Percentiles rank a stretch among this genome's conserved stretches.
Conservation (phyloP, 2,113 vertebrate species). For the Coryphaenoides rupestris region DNA sequence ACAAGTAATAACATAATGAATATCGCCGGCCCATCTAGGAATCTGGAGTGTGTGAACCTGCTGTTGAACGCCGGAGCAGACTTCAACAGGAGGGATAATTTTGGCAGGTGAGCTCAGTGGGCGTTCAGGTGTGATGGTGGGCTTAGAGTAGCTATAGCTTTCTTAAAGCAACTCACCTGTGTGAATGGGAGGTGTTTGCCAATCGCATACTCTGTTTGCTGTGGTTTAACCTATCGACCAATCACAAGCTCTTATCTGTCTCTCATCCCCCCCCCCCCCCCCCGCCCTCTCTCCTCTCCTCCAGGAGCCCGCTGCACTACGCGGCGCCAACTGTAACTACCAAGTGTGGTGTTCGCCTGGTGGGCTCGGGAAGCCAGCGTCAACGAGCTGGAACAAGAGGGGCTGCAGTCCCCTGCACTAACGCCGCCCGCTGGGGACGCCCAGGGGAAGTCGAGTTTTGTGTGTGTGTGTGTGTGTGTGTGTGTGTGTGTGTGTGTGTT, state of each 20-base stretch:
- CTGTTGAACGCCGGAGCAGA: constrained; percentile 92
- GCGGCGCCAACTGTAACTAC: constrained; percentile 97
- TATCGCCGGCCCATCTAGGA: constrained; percentile 71
- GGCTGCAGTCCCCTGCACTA: constrained; percentile 94
- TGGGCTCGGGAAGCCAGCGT: constrained; percentile 94
- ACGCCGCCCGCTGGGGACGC: constrained; percentile 91
- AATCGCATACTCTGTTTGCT: too few relatives aligned
- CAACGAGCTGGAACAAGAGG: constrained; percentile 91
- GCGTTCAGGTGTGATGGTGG: too few relatives aligned
- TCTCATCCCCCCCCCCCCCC: neutral
- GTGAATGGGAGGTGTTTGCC: too few relatives aligned
- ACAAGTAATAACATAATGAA: too few relatives aligned
- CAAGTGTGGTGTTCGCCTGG: constrained; percentile 98
- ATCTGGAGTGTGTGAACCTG: constrained; percentile 97
- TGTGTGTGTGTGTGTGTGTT: too few relatives aligned
- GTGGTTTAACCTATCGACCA: too few relatives aligned
- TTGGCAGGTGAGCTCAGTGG: constrained; percentile 84
- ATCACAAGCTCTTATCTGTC: neutral
- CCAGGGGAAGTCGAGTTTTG: constrained; percentile 85
- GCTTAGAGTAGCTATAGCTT: too few relatives aligned
- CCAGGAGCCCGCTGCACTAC: constrained; percentile 95
- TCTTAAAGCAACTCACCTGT: too few relatives aligned
- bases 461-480: too few relatives aligned
- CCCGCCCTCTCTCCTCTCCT: too few relatives aligned
- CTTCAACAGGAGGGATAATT: constrained; percentile 94